A percentile compares a stretch with the other conserved stretches of the same genome.
Evolutionary conservation across 2,888 invertebrate genomes (phyloP).

Genomic region (Scaptomyza tumidula): DNA sequence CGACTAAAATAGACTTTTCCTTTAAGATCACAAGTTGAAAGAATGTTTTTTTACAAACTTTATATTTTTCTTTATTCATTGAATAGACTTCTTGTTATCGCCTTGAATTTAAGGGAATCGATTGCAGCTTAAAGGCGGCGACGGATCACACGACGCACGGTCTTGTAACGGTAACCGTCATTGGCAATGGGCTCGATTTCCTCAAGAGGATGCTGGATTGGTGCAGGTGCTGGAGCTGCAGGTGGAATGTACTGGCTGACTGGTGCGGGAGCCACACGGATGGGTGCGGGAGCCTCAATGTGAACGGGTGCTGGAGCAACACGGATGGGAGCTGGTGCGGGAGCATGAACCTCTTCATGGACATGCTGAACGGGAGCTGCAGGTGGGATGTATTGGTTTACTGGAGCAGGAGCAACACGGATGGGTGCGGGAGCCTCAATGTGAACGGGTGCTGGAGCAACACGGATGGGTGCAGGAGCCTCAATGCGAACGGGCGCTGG

Average conservation of each 20-base stretch:
- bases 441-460: no score
- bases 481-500: conserved; percentile 24
- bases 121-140: conserved; percentile 62
- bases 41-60: conserved; percentile 42
- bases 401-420: conserved; percentile 46
- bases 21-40: background rate
- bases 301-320: conserved; percentile 32
- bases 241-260: conserved; percentile 38
- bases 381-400: conserved; percentile 42
- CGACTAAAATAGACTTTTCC: background rate
- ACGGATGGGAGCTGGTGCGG: conserved; percentile 21
- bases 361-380: conserved; percentile 35
- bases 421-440: no score
- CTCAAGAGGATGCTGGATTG: conserved; percentile 57
- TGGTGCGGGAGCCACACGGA: conserved; percentile 30
- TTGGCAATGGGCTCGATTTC: conserved; percentile 73
- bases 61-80: conserved; percentile 49
- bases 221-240: conserved; percentile 38
- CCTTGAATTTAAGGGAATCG: background rate
- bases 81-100: conserved; percentile 43
- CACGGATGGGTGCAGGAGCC: conserved; percentile 30
- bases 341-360: conserved; percentile 32
- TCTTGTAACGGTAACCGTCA: conserved; percentile 80
- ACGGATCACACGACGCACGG: conserved; percentile 76
- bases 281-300: conserved; percentile 24